phyloP scores from a whole-genome alignment of 2,797 vertebrate genomes.

The Eulemur coronatus region DNA sequence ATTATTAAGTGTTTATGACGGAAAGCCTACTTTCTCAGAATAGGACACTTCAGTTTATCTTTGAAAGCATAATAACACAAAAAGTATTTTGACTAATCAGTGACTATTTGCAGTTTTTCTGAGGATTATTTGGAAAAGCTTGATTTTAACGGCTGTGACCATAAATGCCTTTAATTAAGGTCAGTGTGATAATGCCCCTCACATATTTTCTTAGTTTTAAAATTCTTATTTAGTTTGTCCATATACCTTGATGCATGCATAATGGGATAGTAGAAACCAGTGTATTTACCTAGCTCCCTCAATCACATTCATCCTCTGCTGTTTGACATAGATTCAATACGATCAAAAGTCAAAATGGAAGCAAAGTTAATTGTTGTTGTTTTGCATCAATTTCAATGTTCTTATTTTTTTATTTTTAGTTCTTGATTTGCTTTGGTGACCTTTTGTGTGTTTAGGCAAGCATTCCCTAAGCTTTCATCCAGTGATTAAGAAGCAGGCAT shows the following conservation, averaged over 20 bases:
- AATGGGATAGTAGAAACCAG: not conserved
- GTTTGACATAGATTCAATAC: not conserved
- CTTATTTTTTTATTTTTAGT: not conserved
- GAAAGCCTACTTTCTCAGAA: not conserved
- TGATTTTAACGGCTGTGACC: not conserved
- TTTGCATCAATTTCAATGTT: not conserved
- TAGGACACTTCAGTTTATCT: not conserved
- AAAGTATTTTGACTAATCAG: not conserved
- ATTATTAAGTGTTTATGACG: not conserved
- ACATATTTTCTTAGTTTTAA: not conserved
- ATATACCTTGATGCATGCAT: not conserved
- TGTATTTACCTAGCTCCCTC: not conserved
- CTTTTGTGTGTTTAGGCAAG: conserved; percentile 42
- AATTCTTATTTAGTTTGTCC: not conserved
- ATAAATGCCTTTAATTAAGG: not conserved
- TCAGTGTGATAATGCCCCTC: not conserved
- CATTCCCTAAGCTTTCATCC: conserved; percentile 42
- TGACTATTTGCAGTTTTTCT: not conserved
- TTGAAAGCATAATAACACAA: not conserved
- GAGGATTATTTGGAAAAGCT: not conserved
- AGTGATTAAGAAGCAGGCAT: conserved; percentile 69
- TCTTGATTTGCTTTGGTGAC: conserved; percentile 33
- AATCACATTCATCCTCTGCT: not conserved
- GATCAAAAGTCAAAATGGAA: not conserved
- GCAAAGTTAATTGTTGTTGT: not conserved